Conservation (phyloP, 2,113 vertebrate species). For the Sclerurus mexicanus region DNA sequence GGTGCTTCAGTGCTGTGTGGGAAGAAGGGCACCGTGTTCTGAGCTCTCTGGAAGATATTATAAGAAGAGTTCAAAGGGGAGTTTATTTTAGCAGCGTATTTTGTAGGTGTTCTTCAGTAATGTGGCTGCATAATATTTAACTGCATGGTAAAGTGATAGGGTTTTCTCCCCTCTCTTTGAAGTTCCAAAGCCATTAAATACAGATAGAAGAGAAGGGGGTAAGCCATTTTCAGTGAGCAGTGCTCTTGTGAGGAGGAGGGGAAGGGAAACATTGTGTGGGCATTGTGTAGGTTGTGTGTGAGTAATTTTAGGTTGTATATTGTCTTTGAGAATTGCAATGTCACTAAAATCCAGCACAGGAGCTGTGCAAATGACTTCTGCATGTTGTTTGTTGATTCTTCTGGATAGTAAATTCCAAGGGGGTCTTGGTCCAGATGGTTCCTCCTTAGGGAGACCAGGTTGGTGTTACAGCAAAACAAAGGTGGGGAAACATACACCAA, state of each 20-base stretch:
- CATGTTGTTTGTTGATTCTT: not conserved
- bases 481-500: not conserved
- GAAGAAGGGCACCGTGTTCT: not conserved
- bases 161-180: conserved; percentile 20
- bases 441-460: not conserved
- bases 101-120: not conserved
- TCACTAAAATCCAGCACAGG: not conserved
- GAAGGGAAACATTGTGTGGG: not conserved
- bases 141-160: not conserved
- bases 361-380: not conserved
- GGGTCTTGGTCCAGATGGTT: not conserved
- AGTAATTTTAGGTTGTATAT: not conserved
- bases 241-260: not conserved
- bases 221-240: not conserved
- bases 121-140: not conserved
- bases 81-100: not conserved
- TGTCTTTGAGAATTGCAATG: not conserved
- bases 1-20: not conserved
- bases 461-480: not conserved
- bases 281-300: not conserved
- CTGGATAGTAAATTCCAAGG: not conserved
- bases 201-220: not conserved
- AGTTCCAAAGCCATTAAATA: not conserved
- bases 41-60: not conserved
- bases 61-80: not conserved